Conservation (phyloP, 1,140 invertebrate genomes). For the Calliphora vicina region DNA sequence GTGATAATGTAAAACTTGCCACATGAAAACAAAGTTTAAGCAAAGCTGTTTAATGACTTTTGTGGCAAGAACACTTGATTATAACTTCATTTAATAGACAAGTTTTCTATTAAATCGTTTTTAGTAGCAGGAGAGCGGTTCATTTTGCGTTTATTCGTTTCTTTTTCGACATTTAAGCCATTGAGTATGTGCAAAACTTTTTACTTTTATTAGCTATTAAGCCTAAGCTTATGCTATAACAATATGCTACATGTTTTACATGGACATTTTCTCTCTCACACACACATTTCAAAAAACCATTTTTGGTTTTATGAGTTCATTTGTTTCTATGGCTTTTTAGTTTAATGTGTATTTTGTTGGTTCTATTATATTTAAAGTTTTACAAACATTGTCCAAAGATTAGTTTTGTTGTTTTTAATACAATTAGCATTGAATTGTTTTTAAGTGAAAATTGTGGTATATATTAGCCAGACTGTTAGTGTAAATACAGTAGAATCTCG, state of each 20-base stretch:
- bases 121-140: neutral
- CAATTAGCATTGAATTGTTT: neutral
- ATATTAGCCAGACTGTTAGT: too few species aligned
- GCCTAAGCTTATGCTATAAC: constrained; percentile 20
- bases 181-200: neutral
- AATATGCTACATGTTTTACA: neutral
- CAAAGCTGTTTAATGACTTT: constrained; percentile 14
- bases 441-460: constrained; percentile 13
- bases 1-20: neutral
- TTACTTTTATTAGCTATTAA: constrained; percentile 9
- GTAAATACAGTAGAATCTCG: too few species aligned
- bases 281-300: too few species aligned
- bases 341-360: too few species aligned
- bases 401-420: neutral
- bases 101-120: constrained; percentile 18
- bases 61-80: neutral
- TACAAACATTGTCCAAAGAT: neutral
- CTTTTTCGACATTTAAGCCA: neutral
- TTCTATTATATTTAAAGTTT: too few species aligned
- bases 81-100: constrained; percentile 22
- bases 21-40: neutral
- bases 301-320: too few species aligned
- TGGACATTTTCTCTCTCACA: neutral
- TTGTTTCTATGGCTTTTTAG: too few species aligned
- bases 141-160: neutral